These are phyloP conservation scores for Sciaenops ocellatus DNA, from an alignment of 2,797 vertebrate species.

Conservation along the genomic window DNA sequence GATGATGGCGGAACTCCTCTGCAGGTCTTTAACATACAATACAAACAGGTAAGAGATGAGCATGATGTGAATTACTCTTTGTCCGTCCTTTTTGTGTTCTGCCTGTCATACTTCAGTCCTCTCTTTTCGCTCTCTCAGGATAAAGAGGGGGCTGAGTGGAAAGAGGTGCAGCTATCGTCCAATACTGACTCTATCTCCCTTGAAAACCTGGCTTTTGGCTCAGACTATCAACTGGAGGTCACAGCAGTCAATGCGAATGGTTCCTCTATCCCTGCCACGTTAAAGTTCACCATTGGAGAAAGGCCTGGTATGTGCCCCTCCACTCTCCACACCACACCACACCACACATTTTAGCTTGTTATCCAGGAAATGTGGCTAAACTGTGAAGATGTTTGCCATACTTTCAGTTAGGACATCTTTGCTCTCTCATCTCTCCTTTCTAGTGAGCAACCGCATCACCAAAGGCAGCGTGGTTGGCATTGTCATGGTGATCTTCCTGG, in stretches of 20 bases:
- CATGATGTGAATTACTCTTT: neutral
- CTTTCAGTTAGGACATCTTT: neutral
- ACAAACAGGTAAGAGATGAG: conserved; percentile 60
- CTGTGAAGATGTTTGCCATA: neutral
- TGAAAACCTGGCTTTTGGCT: conserved; percentile 64
- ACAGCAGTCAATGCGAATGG: conserved; percentile 73
- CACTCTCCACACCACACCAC: too few species aligned
- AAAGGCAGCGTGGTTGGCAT: conserved; percentile 84
- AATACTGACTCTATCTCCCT: conserved; percentile 50
- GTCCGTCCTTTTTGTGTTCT: neutral
- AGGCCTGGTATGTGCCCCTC: conserved; percentile 55
- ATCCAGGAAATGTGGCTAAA: neutral
- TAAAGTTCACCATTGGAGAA: conserved; percentile 71
- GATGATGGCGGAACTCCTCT: conserved; percentile 67
- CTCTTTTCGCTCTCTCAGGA: conserved; percentile 52
- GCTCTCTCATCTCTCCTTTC: conserved; percentile 7
- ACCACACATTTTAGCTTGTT: too few species aligned
- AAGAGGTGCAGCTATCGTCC: conserved; percentile 39
- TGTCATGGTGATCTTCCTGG: conserved; percentile 85
- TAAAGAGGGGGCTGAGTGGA: conserved; percentile 66
- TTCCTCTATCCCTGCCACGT: conserved; percentile 63
- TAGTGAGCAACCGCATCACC: conserved; percentile 71
- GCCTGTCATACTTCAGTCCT: neutral
- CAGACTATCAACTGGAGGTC: conserved; percentile 73
- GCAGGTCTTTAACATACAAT: conserved; percentile 57